These are phyloP conservation scores for Frankliniella fusca DNA, from an alignment of 2,888 invertebrate species.

Conservation along the genomic window DNA sequence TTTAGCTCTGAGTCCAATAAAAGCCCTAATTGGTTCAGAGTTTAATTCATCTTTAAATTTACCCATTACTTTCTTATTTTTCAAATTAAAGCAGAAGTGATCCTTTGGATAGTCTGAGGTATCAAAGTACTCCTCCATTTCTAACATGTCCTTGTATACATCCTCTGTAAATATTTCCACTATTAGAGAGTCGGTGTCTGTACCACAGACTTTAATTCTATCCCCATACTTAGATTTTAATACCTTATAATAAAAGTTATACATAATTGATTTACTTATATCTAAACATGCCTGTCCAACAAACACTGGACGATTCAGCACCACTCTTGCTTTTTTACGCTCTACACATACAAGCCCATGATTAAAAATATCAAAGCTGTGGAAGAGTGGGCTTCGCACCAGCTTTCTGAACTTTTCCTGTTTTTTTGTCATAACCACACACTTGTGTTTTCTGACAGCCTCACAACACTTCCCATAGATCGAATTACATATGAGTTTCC, in stretches of 20 bases:
- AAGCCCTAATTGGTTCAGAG: background rate
- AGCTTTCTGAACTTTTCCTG: background rate
- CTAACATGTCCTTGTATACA: background rate
- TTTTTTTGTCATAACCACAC: background rate
- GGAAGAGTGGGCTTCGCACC: background rate
- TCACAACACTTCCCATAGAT: slow-evolving; percentile 21
- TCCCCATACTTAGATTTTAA: background rate
- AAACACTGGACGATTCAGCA: background rate
- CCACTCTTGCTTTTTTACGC: background rate
- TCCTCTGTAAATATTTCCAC: background rate
- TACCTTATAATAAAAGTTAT: background rate
- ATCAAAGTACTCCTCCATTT: background rate
- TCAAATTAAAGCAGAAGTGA: too few relatives aligned
- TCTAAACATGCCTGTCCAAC: background rate
- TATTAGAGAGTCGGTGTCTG: background rate
- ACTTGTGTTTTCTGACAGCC: background rate
- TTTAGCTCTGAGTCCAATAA: background rate
- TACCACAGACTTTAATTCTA: background rate
- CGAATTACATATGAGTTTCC: background rate
- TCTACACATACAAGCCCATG: background rate
- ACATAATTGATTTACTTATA: background rate
- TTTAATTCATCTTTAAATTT: background rate
- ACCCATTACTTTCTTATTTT: background rate
- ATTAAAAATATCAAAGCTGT: slow-evolving; percentile 12
- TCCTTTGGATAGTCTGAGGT: background rate